Evolutionary conservation across 92 coral and sea anemone genomes (phyloP).

Genomic region (Paragorgia papillata): DNA sequence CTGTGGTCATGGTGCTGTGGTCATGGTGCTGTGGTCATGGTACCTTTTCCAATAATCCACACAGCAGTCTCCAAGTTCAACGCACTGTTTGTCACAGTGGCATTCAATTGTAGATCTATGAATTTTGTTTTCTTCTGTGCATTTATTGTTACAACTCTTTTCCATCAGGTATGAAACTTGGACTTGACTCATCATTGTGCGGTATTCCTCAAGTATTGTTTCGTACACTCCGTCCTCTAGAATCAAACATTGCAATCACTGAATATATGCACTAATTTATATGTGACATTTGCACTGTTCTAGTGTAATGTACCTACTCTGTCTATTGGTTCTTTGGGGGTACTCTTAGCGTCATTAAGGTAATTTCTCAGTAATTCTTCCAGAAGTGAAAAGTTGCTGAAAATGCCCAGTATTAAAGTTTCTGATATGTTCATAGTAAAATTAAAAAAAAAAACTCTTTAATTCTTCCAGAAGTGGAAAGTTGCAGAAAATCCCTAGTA

Average conservation of each 20-base stretch:
- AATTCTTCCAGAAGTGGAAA: too few species aligned
- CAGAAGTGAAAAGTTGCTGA: too few species aligned
- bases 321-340: too few species aligned
- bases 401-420: too few species aligned
- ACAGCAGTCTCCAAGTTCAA: slow-evolving; percentile 26
- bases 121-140: background rate
- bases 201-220: background rate
- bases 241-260: background rate
- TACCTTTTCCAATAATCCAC: slow-evolving; percentile 43
- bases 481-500: too few species aligned
- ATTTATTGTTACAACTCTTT: slow-evolving; percentile 2
- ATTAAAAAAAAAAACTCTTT: too few species aligned
- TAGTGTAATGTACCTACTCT: background rate
- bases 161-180: too few species aligned
- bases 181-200: background rate
- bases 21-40: too few species aligned
- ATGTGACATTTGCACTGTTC: background rate
- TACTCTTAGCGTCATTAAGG: too few species aligned
- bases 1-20: too few species aligned
- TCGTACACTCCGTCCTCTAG: background rate
- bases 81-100: slow-evolving; percentile 30
- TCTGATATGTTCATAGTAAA: too few species aligned
- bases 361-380: too few species aligned
- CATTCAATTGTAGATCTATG: background rate
- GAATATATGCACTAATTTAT: background rate